Base-by-base conservation (phyloP, 2,888 invertebrate genomes). In the Drosophila meridionalis region DNA sequence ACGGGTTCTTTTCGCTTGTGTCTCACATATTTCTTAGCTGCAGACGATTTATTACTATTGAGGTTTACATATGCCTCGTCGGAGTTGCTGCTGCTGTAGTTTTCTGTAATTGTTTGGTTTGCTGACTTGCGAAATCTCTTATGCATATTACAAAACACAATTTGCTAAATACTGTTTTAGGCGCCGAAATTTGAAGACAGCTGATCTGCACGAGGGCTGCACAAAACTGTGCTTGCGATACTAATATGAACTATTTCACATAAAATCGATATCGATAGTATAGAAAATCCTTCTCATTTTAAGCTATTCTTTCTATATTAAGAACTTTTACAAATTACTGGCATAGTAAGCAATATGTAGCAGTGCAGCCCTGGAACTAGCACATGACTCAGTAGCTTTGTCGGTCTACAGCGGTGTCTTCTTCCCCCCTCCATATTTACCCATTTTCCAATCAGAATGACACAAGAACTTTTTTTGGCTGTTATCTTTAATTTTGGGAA, bases 401-500 rank as follows among this genome's bases (percentile, higher is more conserved):
- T 38, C 50, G 28, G 20, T 42, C 32, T 56, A 42, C 48, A 11
- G 26, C 50, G 63, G 38, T 45, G 53, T 60, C 47, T 61, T 50
- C 8, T 3, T 5, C 48, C 43, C 60, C 58, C 32, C 28, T 32
- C 40, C 28, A 43, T 14, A 30, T 38, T 38, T n/a, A 30, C 30
- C 26, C 34, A n/a, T 30, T 61, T 50, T 47, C 32, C 56, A 76
- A 69, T 48, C 43, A 64, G 40, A 71, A 70, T 76, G 68, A 74
- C 69, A 76, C 63, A 70, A 57, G 14, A 43, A 34, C 42, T 7
- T 86, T 90, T 88, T 90, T 88, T 79, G 90, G 89, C 91, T 85
- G 78, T 85, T 83, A 83, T 87, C 76, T 91, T 91, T 91, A 84
- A 86, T 92, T 91, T 90, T 90, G 87, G 89, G 91, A 90, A 90